Evolutionary conservation across 2,888 invertebrate species (phyloP).

Genomic region (Morinoia aosen): DNA sequence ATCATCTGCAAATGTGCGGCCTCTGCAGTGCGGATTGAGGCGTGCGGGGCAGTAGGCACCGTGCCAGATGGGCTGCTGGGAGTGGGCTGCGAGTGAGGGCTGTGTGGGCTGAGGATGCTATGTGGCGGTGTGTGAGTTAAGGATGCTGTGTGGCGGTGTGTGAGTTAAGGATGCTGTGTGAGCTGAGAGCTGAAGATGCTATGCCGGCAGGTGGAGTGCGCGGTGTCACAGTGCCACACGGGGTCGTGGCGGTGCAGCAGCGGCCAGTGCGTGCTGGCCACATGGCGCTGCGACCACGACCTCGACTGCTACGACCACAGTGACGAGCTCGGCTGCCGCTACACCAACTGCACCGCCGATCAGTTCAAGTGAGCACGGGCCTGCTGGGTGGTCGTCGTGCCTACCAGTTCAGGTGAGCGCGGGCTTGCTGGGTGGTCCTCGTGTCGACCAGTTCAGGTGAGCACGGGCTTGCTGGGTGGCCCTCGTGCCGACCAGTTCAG

Average conservation of each 20-base stretch:
- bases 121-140: too few species aligned
- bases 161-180: too few species aligned
- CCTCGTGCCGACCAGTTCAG: too few species aligned
- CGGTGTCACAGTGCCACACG: slow-evolving; percentile 28
- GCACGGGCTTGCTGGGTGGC: neutral
- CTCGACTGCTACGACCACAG: slow-evolving; percentile 63
- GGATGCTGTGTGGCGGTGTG: too few species aligned
- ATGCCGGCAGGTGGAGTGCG: neutral
- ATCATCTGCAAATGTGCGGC: too few species aligned
- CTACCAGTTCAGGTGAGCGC: slow-evolving; percentile 75
- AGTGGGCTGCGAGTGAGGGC: too few species aligned
- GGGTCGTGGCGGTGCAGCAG: slow-evolving; percentile 62
- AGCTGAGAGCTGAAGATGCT: too few species aligned
- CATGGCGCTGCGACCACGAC: slow-evolving; percentile 62
- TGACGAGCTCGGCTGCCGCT: slow-evolving; percentile 61
- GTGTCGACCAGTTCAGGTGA: slow-evolving; percentile 76
- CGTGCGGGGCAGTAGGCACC: too few species aligned
- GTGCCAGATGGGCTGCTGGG: too few species aligned
- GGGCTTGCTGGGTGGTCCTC: neutral
- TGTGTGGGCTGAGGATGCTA: too few species aligned
- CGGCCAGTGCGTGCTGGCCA: slow-evolving; percentile 60
- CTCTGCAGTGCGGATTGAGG: too few species aligned
- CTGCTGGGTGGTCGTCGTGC: slow-evolving; percentile 68
- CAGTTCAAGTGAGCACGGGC: slow-evolving; percentile 75
- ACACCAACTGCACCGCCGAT: slow-evolving; percentile 74